These are phyloP conservation scores for Drepanosiphum platanoidis DNA, from an alignment of 2,888 invertebrate species.

Conservation along the genomic window DNA sequence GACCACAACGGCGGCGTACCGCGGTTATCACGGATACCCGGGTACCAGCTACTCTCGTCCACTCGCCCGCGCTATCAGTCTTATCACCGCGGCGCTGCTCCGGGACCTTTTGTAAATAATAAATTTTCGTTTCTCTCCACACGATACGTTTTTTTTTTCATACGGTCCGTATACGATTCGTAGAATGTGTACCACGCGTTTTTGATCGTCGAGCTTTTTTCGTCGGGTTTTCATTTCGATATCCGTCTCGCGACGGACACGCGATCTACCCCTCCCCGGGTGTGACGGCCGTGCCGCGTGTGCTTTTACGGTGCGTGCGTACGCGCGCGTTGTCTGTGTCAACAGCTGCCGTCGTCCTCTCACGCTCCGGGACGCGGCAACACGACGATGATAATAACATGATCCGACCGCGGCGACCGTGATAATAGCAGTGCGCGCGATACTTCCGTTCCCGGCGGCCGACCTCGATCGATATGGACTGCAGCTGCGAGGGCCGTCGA, in stretches of 20 bases:
- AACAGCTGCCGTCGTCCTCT: not conserved
- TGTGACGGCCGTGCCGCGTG: not conserved
- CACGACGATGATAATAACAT: not conserved
- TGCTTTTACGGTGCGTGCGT: too few species aligned
- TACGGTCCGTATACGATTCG: too few species aligned
- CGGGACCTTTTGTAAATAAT: too few species aligned
- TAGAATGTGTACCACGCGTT: not conserved
- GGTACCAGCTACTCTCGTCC: not conserved
- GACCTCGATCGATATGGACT: conserved; percentile 11
- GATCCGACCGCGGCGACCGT: not conserved
- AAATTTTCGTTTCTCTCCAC: not conserved
- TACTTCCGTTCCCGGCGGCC: not conserved
- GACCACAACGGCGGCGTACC: not conserved
- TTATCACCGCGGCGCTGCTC: too few species aligned
- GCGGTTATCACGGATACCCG: not conserved
- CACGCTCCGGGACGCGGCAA: not conserved
- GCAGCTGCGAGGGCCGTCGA: conserved; percentile 10
- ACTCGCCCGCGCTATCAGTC: not conserved
- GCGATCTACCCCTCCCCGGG: not conserved
- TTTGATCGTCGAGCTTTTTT: not conserved
- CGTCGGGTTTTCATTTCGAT: not conserved
- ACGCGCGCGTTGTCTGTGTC: not conserved
- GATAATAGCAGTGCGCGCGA: not conserved
- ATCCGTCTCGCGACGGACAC: not conserved
- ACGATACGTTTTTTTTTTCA: not conserved